A percentile compares a stretch with the other conserved stretches of the same genome.
Conservation (phyloP, 2,113 vertebrate genomes). For the Atractosteus spatula region DNA sequence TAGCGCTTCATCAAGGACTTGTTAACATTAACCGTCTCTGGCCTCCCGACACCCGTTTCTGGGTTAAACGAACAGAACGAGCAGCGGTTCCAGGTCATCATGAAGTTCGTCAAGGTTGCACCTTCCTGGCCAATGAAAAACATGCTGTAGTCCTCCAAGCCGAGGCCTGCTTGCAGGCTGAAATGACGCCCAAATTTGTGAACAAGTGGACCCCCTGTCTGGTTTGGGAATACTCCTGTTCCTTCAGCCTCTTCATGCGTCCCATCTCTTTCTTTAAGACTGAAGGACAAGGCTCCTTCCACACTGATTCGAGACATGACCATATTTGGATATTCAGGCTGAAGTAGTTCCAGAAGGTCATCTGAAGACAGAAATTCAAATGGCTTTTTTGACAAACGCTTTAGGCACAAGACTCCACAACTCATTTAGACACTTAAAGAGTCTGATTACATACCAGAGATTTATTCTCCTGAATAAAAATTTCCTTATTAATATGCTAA, state of each 20-base stretch:
- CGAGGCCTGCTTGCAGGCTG: conserved; percentile 40
- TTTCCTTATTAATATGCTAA: too few relatives aligned
- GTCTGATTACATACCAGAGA: too few relatives aligned
- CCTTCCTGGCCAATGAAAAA: conserved; percentile 85
- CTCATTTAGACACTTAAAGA: too few relatives aligned
- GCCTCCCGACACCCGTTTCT: conserved; percentile 52
- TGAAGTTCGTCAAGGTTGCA: conserved; percentile 78
- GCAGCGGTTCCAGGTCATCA: conserved; percentile 87
- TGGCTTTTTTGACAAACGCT: too few relatives aligned
- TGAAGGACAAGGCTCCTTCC: conserved; percentile 43
- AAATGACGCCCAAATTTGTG: conserved; percentile 73
- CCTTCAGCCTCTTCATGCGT: neutral
- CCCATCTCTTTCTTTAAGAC: conserved; percentile 26
- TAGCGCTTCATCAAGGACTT: conserved; percentile 80
- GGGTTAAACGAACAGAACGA: conserved; percentile 85
- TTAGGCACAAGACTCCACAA: too few relatives aligned
- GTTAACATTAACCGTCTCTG: conserved; percentile 69
- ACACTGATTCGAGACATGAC: conserved; percentile 63
- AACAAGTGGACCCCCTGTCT: conserved; percentile 30
- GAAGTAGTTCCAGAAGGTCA: conserved; percentile 54
- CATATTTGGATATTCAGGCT: conserved; percentile 67
- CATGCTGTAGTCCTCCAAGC: conserved; percentile 70
- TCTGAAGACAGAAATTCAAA: conserved; percentile 46
- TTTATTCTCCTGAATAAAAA: too few relatives aligned
- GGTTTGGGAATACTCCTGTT: neutral